Evolutionary conservation across 2,888 invertebrate species (phyloP), one percentile per base, ranked within the genome.

Genomic region (Meloe dianella): DNA sequence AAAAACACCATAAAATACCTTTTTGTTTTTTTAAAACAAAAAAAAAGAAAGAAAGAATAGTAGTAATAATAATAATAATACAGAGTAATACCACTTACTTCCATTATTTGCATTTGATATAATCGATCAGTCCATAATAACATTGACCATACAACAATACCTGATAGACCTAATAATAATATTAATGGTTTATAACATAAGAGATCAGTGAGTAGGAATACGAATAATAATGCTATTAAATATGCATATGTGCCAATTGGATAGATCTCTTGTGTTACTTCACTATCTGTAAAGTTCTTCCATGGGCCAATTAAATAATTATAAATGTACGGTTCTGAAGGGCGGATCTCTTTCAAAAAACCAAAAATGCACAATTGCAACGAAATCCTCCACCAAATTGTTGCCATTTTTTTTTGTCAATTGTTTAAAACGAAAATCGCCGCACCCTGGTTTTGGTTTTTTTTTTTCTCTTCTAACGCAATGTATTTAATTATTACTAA

Each of bases 221-320:
- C 88, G 0, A 93, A 77, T 29, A 94, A 85, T 30, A 93, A 83
- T 57, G 90, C 89, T 0, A 88, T 85, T 73, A 95, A 85, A 80
- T 93, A 92, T 0, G 92, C 89, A 80, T 96, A 96, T 0, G 94
- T 95, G 75, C 92, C 92, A 10, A 88, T 86, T 0, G 95, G 95
- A 84, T 92, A 95, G 0, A 95, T 89, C 68, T 93, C 88, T 75
- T 91, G 88, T 75, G 89, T 90, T 2, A 93, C 86, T 82, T 91
- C 86, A 10, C 87, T 86, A 30, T 85, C 82, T 0, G 92, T 92
- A 20, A 93, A 85, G 80, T 93, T 90, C 74, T 90, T 88, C 87
- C 89, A 91, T 73, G 87, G 85, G 51, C 91, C 91, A 7, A 88
- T 85, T 22, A 94, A 81, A 78, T 90, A 93, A 77, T 92, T 90